Conservation (phyloP, 2,113 vertebrate genomes). For the Macrotus californicus region DNA sequence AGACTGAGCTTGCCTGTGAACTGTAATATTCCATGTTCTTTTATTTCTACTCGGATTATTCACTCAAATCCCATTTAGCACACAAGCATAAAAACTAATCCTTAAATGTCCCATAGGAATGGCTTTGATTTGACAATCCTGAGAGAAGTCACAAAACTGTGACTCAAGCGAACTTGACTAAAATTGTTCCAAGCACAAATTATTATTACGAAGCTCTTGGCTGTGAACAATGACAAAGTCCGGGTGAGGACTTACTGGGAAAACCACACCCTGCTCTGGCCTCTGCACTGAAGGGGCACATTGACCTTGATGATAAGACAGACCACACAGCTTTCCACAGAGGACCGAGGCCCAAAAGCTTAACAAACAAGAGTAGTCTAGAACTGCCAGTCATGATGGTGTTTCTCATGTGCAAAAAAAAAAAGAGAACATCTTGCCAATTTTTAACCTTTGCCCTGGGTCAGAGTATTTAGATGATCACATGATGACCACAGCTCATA, state of each 20-base stretch:
- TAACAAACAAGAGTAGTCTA: slow-evolving; percentile 57
- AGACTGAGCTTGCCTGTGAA: background rate
- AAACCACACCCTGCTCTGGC: slow-evolving; percentile 64
- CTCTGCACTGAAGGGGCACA: slow-evolving; percentile 65
- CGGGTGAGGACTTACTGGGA: slow-evolving; percentile 69
- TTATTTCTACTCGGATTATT: slow-evolving; percentile 62
- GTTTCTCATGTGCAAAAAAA: slow-evolving; percentile 49
- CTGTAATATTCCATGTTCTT: slow-evolving; percentile 37
- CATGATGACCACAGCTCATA: background rate
- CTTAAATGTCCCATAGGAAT: slow-evolving; percentile 66
- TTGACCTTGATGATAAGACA: slow-evolving; percentile 64
- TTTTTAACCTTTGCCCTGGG: background rate
- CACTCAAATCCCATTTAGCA: slow-evolving; percentile 1
- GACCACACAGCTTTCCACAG: slow-evolving; percentile 63
- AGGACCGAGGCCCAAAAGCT: slow-evolving; percentile 47
- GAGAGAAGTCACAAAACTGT: slow-evolving; percentile 58
- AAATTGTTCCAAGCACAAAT: slow-evolving; percentile 71
- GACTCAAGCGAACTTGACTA: slow-evolving; percentile 67
- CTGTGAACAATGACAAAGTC: slow-evolving; percentile 61
- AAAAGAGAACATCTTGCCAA: slow-evolving; percentile 47
- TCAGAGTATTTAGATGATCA: slow-evolving; percentile 31
- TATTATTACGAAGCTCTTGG: slow-evolving; percentile 68
- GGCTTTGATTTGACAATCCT: slow-evolving; percentile 61
- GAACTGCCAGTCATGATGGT: slow-evolving; percentile 50
- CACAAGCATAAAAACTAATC: slow-evolving; percentile 56